These are phyloP conservation scores for Lepus europaeus DNA, from an alignment of 2,113 vertebrate genomes.

Conservation along the genomic window DNA sequence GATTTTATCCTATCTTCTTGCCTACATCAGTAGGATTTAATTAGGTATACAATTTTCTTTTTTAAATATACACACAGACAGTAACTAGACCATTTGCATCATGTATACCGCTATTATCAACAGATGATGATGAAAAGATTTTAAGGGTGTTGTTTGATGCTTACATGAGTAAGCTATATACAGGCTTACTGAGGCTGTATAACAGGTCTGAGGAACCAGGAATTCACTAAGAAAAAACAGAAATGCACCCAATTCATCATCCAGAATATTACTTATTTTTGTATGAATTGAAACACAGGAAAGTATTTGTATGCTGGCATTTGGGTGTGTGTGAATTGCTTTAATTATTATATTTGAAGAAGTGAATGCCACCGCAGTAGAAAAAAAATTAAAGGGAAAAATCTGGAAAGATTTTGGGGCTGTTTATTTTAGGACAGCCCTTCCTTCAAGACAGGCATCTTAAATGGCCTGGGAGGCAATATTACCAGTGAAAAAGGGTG, in stretches of 20 bases:
- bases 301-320: conserved; percentile 72
- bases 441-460: not conserved
- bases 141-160: conserved; percentile 52
- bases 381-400: conserved; percentile 56
- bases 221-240: conserved; percentile 71
- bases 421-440: conserved; percentile 7
- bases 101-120: conserved; percentile 64
- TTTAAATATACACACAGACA: conserved; percentile 43
- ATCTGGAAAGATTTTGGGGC: conserved; percentile 21
- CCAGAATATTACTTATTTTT: conserved; percentile 71
- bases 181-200: conserved; percentile 53
- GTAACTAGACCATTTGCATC: conserved; percentile 47
- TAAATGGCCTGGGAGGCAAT: not conserved
- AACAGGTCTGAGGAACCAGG: conserved; percentile 73
- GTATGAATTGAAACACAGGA: conserved; percentile 68
- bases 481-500: not conserved
- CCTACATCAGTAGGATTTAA: not conserved
- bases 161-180: conserved; percentile 22
- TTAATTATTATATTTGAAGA: conserved; percentile 67
- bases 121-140: conserved; percentile 49
- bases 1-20: no score
- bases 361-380: conserved; percentile 40
- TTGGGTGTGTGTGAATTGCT: conserved; percentile 42
- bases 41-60: conserved; percentile 54
- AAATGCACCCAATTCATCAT: conserved; percentile 63